Evolutionary conservation across 2,113 vertebrate genomes (phyloP).

Genomic region (Fregata magnificens): DNA sequence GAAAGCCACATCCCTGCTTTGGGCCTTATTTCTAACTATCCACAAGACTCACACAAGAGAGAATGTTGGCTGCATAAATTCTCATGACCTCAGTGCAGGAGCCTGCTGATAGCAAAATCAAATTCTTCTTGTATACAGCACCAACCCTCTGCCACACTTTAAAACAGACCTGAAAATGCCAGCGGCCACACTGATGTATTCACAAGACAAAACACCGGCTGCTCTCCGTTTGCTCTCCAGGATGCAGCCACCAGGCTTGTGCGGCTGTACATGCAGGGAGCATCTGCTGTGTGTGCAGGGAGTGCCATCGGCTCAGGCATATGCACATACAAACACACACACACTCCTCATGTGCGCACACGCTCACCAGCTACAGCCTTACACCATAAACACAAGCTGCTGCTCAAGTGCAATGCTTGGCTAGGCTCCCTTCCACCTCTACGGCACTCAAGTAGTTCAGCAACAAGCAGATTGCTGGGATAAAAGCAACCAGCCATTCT

Average conservation of each 20-base stretch:
- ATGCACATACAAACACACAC: neutral
- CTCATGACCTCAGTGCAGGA: neutral
- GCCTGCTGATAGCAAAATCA: neutral
- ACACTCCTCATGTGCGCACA: neutral
- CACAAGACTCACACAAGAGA: neutral
- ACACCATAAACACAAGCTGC: slow-evolving; percentile 49
- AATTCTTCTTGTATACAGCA: neutral
- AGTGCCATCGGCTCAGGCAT: neutral
- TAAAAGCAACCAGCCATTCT: neutral
- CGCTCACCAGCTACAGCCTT: neutral
- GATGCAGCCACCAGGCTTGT: neutral
- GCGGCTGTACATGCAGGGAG: neutral
- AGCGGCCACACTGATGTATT: neutral
- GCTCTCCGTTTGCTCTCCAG: neutral
- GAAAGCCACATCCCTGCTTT: neutral
- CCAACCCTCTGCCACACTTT: neutral
- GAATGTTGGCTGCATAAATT: neutral
- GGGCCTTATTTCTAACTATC: neutral
- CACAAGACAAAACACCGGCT: slow-evolving; percentile 41
- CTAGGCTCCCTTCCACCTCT: slow-evolving; percentile 11
- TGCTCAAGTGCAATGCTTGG: neutral
- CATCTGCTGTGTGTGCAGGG: slow-evolving; percentile 28
- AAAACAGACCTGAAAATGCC: neutral
- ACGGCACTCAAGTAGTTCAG: neutral
- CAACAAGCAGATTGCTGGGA: neutral